Evolutionary conservation across 2,888 invertebrate genomes (phyloP).

Genomic region (Caenorhabditis virilis): DNA sequence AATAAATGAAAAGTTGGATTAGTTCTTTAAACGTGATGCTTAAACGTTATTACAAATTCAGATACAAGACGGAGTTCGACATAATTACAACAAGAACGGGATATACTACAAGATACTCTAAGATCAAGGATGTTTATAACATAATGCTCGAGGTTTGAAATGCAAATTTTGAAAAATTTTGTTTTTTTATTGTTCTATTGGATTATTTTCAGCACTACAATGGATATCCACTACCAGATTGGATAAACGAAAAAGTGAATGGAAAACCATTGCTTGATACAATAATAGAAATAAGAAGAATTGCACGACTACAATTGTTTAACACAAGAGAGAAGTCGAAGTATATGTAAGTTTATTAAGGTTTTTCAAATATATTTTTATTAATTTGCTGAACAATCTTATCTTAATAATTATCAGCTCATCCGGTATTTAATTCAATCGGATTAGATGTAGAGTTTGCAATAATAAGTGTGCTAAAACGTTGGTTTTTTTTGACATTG

Average conservation of each 20-base stretch:
- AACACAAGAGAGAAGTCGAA: slow-evolving; percentile 33
- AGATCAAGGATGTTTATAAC: slow-evolving; percentile 39
- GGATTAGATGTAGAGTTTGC: too few species aligned
- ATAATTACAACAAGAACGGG: slow-evolving; percentile 20
- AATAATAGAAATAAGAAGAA: slow-evolving; percentile 29
- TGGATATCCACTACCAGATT: slow-evolving; percentile 30
- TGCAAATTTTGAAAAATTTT: too few species aligned
- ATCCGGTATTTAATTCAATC: too few species aligned
- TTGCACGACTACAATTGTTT: slow-evolving; percentile 29
- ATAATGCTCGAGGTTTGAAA: slow-evolving; percentile 25
- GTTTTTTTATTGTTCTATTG: not conserved
- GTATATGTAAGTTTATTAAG: slow-evolving; percentile 28
- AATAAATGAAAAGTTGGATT: slow-evolving; percentile 21
- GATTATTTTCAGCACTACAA: slow-evolving; percentile 27
- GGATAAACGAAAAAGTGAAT: slow-evolving; percentile 24
- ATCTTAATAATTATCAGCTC: too few species aligned
- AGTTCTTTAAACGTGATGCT: not conserved
- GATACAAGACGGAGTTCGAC: slow-evolving; percentile 23
- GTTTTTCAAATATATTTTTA: too few species aligned
- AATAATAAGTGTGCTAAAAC: too few species aligned
- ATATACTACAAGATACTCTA: slow-evolving; percentile 14
- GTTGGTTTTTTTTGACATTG: too few species aligned
- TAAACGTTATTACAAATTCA: not conserved
- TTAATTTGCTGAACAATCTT: too few species aligned
- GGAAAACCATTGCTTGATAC: slow-evolving; percentile 20